These are phyloP conservation scores for Xenopus borealis DNA, from an alignment of 2,113 vertebrate species.

Conservation along the genomic window DNA sequence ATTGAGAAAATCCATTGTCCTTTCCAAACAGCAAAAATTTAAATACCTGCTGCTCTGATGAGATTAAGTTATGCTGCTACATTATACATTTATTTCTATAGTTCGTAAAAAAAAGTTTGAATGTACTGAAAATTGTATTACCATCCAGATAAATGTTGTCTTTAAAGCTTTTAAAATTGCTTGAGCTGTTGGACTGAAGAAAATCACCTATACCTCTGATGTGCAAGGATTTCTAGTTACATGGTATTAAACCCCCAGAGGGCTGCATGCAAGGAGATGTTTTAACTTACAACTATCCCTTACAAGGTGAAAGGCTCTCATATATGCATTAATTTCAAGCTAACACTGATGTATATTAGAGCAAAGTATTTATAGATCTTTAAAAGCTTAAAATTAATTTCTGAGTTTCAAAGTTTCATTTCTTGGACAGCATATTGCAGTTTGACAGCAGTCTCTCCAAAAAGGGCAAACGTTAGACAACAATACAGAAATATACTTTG, in stretches of 20 bases:
- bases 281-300: slow-evolving; percentile 19
- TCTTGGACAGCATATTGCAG: neutral
- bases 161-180: slow-evolving; percentile 39
- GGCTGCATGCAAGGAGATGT: slow-evolving; percentile 14
- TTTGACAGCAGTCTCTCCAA: neutral
- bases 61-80: slow-evolving; percentile 28
- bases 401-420: neutral
- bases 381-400: neutral
- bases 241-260: slow-evolving; percentile 31
- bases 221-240: slow-evolving; percentile 28
- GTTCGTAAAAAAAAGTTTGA: slow-evolving; percentile 21
- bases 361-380: slow-evolving; percentile 1
- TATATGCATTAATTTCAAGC: slow-evolving; percentile 6
- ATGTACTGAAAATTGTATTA: slow-evolving; percentile 38
- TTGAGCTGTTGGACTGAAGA: slow-evolving; percentile 25
- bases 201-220: slow-evolving; percentile 44
- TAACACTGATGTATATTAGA: slow-evolving; percentile 5
- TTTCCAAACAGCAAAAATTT: slow-evolving; percentile 29
- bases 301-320: slow-evolving; percentile 13
- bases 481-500: too few relatives aligned
- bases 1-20: slow-evolving; percentile 33
- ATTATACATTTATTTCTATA: slow-evolving; percentile 18
- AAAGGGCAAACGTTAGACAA: too few relatives aligned
- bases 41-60: slow-evolving; percentile 17
- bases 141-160: slow-evolving; percentile 36